Evolutionary conservation across 2,888 invertebrate genomes (phyloP), one percentile per base, ranked within the genome.

Genomic region (Onchidella celtica): DNA sequence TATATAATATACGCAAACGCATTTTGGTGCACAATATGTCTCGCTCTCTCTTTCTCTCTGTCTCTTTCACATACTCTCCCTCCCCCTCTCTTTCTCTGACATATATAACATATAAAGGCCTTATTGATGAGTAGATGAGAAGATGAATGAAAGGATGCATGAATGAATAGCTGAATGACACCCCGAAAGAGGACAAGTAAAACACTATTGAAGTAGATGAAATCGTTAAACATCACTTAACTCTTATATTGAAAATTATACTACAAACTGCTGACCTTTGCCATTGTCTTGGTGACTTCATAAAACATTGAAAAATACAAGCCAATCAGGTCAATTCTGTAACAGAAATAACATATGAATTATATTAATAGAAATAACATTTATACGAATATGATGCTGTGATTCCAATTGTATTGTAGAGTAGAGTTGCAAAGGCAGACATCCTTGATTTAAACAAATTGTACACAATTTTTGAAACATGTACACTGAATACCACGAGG

Each of bases 301-400:
- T 87, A 87, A 74, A 90, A 91, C 91, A 91, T 91, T 70, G 89
- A 89, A 76, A 91, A 90, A 74, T 90, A 90, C 40, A 90, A 87
- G 3, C 91, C 90, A 24, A 90, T 85, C 69, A 87, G 85, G 77
- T 90, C 89, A 4, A 91, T 83, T 75, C 91, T 90, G 86, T 61
- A 61, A 57, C 47, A 11, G 47, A 17, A 47, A 47, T 47, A 47
- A 47, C 47, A 47, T 47, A 11, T 11, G 47, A 47, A 47, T 47
- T 47, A 47, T 17, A 47, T 47, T 47, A 47, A 47, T 47, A 17
- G 9, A n/a, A n/a, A n/a, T n/a, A n/a, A n/a, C n/a, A n/a, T n/a
- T n/a, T n/a, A n/a, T n/a, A n/a, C n/a, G n/a, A n/a, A n/a, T n/a
- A n/a, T n/a, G n/a, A n/a, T n/a, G n/a, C n/a, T n/a, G n/a, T n/a